These are phyloP conservation scores for Nipponacmea schrenckii DNA, from an alignment of 2,888 invertebrate genomes.

Conservation along the genomic window DNA sequence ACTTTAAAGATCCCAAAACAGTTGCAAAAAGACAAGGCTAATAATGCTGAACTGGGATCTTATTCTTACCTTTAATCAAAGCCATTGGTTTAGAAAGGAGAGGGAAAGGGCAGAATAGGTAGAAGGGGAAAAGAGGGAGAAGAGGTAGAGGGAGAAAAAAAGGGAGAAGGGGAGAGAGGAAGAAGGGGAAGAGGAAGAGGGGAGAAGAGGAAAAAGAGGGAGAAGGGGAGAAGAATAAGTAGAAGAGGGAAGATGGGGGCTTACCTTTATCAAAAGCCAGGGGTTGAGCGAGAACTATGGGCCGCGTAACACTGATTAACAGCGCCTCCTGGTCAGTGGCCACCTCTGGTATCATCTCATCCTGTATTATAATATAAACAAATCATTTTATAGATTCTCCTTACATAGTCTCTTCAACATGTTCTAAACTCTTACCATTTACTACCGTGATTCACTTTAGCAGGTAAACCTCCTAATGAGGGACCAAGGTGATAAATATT, in stretches of 20 bases:
- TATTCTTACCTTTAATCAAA: no score
- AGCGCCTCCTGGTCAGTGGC: slow-evolving; percentile 71
- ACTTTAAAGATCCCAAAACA: no score
- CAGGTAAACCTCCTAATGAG: background rate
- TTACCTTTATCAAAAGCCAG: slow-evolving; percentile 92
- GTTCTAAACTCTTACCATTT: no score
- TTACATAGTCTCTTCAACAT: no score
- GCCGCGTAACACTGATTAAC: slow-evolving; percentile 88
- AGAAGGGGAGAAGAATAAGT: background rate
- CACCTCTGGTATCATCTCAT: slow-evolving; percentile 89
- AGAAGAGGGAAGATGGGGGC: background rate
- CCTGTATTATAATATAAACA: slow-evolving; percentile 73
- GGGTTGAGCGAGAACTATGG: slow-evolving; percentile 95
- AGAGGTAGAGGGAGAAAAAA: background rate
- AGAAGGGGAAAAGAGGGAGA: background rate
- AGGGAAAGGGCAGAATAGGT: background rate
- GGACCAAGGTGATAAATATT: no score
- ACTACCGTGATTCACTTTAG: no score
- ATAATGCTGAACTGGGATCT: no score
- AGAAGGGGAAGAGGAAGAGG: background rate
- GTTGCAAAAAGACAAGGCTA: no score
- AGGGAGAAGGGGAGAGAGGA: background rate
- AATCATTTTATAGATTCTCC: no score
- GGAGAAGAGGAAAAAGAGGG: background rate
- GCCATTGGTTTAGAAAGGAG: background rate